Percentiles rank a stretch among this genome's conserved stretches.
Evolutionary conservation across 2,113 vertebrate species (phyloP).

Genomic region (Malurus melanocephalus): DNA sequence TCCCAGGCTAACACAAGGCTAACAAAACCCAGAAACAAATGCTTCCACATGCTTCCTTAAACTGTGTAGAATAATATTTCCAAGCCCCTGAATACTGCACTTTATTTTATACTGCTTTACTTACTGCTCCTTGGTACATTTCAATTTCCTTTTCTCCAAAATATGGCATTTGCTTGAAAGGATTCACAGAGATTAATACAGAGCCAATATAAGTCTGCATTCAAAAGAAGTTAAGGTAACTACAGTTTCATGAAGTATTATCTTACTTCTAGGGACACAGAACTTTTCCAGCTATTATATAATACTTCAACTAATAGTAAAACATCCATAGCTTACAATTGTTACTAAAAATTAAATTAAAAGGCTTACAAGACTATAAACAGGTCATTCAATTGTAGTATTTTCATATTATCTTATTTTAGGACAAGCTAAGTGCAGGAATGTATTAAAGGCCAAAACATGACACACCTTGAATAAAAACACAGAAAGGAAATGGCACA

Average conservation of each 20-base stretch:
- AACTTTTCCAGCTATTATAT: not conserved
- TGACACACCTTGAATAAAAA: not conserved
- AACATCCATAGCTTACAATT: not conserved
- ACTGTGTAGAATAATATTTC: not conserved
- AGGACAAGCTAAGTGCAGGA: not conserved
- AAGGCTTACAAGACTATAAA: not conserved
- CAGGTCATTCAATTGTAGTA: not conserved
- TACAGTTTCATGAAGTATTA: not conserved
- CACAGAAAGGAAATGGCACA: not conserved
- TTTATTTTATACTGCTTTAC: conserved; percentile 52
- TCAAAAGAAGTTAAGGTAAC: conserved; percentile 76
- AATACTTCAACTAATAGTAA: not conserved
- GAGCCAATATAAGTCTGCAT: conserved; percentile 95
- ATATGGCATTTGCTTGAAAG: conserved; percentile 98
- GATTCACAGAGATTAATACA: conserved; percentile 95
- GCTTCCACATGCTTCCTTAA: not conserved
- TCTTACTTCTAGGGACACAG: not conserved
- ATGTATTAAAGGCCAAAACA: not conserved
- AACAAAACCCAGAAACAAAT: not conserved
- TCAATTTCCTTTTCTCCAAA: conserved; percentile 97
- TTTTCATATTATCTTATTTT: not conserved
- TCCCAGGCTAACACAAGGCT: not conserved
- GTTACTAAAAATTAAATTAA: not conserved
- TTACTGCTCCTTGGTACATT: conserved; percentile 98
- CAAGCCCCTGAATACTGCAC: not conserved